These are phyloP conservation scores for Lordiphosa fenestrarum DNA, from an alignment of 2,888 invertebrate genomes.

Conservation along the genomic window DNA sequence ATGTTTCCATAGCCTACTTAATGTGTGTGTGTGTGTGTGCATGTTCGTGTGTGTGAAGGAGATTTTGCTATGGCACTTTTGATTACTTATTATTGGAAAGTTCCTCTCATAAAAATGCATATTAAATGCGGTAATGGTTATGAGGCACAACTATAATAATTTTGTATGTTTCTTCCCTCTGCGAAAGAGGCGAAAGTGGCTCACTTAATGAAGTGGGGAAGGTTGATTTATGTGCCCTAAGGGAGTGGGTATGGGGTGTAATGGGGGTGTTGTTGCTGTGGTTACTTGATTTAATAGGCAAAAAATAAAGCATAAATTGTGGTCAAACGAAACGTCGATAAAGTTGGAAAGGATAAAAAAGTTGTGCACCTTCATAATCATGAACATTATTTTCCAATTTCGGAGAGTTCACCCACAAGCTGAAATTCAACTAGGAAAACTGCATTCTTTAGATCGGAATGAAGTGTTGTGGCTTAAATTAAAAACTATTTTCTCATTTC, in stretches of 20 bases:
- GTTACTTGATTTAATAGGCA: neutral
- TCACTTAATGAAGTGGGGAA: constrained; percentile 37
- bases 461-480: too few species aligned
- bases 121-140: constrained; percentile 45
- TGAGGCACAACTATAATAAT: constrained; percentile 40
- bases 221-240: constrained; percentile 38
- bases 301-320: too few species aligned
- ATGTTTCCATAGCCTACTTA: constrained; percentile 64
- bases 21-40: constrained; percentile 10
- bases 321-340: too few species aligned
- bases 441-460: too few species aligned
- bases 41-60: constrained; percentile 7
- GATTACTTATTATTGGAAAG: constrained; percentile 37
- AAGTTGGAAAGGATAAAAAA: too few species aligned
- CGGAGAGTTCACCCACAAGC: too few species aligned
- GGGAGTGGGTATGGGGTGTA: constrained; percentile 18
- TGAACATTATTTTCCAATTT: too few species aligned
- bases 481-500: too few species aligned
- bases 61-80: constrained; percentile 23
- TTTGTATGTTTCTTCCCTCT: constrained; percentile 9
- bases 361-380: too few species aligned
- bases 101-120: constrained; percentile 49
- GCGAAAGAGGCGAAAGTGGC: constrained; percentile 3
- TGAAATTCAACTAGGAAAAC: too few species aligned
- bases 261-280: constrained; percentile 4